Evolutionary conservation across 2,113 vertebrate genomes (phyloP).

Genomic region (Otolemur garnettii): DNA sequence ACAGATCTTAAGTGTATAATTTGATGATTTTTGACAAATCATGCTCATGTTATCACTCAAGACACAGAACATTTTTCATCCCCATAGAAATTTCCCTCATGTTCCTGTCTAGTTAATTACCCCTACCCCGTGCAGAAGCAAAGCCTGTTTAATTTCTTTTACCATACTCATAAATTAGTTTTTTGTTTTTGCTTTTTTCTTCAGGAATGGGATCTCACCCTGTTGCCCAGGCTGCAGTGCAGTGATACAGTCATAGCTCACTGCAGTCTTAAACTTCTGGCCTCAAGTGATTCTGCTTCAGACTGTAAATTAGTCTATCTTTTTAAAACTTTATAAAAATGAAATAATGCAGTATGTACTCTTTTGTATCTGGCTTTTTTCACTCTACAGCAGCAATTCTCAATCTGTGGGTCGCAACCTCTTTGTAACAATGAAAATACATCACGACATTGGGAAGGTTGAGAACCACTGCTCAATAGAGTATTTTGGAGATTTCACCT

Average conservation of each 20-base stretch:
- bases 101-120: not conserved
- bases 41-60: not conserved
- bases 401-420: too few relatives aligned
- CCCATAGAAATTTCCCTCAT: not conserved
- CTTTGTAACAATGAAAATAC: too few relatives aligned
- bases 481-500: constrained; percentile 18
- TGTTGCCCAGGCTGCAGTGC: too few relatives aligned
- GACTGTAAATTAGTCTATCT: not conserved
- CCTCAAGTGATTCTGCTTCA: too few relatives aligned
- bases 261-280: too few relatives aligned
- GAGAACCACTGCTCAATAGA: too few relatives aligned
- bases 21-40: constrained; percentile 18
- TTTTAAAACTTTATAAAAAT: not conserved
- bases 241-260: too few relatives aligned
- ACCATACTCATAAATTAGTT: not conserved
- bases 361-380: constrained; percentile 6
- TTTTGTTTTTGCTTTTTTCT: not conserved
- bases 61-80: not conserved
- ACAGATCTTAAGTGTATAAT: not conserved
- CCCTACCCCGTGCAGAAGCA: not conserved
- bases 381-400: not conserved
- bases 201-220: too few relatives aligned
- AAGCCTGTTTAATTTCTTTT: not conserved
- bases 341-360: not conserved
- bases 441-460: too few relatives aligned